Evolutionary conservation across 2,888 invertebrate species (phyloP), one percentile per base, ranked within the genome.

Genomic region (Poecilus cupreus): DNA sequence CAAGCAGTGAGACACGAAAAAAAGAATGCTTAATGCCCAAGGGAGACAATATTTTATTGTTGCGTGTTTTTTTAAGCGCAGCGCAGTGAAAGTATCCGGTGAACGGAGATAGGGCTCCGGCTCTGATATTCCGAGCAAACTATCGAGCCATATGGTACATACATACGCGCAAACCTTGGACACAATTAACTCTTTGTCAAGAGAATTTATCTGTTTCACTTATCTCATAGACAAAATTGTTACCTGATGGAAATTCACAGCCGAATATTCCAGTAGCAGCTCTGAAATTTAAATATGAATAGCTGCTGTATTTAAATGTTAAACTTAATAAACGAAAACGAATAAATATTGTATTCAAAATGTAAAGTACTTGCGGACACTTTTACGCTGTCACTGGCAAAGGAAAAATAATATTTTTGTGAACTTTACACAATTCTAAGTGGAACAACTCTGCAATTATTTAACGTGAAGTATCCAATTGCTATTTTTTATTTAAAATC

Each of bases 141-240:
- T 26, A 70, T 39, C 39, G 24, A 77, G 39, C 77, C 77, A 77
- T 77, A 60, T 77, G 77, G 64, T 57, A 37, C 43, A 49, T 57
- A 77, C 60, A 22, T 60, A 77, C 46, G 60, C 43, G 32, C 54
- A 43, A 77, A 77, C 77, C 77, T 77, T 77, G 77, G 46, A 43
- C 22, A 77, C 76, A 76, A 76, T 76, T 76, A 76, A 77, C 24
- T 77, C 77, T 77, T 77, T 77, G 77, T 77, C 77, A 77, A 16
- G 60, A 20, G 37, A 20, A 57, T 76, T 77, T 77, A 77, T 77
- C 77, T 60, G n/a, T 77, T 64, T 46, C 11, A 60, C 43, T 77
- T 60, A 77, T 77, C 77, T 24, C 16, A n/a, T 18, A 24, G 77
- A 77, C 51, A 51, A 60, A 77, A 60, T 43, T 51, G 37, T 37